These are phyloP conservation scores for honey bee (Apis mellifera) DNA, from an alignment of 1,140 invertebrate genomes.

Conservation along the genomic window DNA sequence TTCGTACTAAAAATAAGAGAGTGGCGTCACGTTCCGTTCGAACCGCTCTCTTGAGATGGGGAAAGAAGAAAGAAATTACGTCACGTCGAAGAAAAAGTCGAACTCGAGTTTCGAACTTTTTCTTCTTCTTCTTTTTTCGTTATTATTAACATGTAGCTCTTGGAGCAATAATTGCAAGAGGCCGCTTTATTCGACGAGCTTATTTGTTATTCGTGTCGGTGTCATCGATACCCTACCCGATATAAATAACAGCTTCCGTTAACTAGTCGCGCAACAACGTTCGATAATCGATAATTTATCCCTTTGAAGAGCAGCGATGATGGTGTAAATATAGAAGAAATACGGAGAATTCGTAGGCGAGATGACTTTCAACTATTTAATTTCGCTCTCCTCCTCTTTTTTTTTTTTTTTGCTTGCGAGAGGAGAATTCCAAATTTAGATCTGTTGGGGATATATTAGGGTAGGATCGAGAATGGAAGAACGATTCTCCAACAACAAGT, in stretches of 20 bases:
- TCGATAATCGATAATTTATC: conserved; percentile 42
- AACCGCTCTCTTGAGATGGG: neutral
- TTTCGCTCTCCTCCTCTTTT: too few relatives aligned
- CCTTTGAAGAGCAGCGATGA: neutral
- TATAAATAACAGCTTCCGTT: conserved; percentile 45
- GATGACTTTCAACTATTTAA: neutral
- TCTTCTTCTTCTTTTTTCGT: neutral
- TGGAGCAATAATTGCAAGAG: neutral
- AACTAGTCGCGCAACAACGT: conserved; percentile 20
- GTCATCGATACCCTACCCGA: conserved; percentile 32
- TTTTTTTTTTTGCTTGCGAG: too few relatives aligned
- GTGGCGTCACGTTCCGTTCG: neutral
- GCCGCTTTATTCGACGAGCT: neutral
- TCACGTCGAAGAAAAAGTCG: neutral
- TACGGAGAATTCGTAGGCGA: neutral
- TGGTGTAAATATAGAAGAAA: conserved; percentile 23
- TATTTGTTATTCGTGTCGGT: conserved; percentile 23
- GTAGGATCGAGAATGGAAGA: neutral
- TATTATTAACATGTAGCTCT: too few relatives aligned
- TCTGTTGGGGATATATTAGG: neutral
- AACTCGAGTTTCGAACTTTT: neutral
- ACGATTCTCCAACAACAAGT: neutral
- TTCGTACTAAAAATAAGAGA: conserved; percentile 12
- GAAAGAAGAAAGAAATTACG: neutral
- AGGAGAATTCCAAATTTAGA: neutral